A percentile compares a stretch with the other conserved stretches of the same genome.
Evolutionary conservation across 2,113 vertebrate species (phyloP).

Genomic region (Rhegmatorhina hoffmannsi): DNA sequence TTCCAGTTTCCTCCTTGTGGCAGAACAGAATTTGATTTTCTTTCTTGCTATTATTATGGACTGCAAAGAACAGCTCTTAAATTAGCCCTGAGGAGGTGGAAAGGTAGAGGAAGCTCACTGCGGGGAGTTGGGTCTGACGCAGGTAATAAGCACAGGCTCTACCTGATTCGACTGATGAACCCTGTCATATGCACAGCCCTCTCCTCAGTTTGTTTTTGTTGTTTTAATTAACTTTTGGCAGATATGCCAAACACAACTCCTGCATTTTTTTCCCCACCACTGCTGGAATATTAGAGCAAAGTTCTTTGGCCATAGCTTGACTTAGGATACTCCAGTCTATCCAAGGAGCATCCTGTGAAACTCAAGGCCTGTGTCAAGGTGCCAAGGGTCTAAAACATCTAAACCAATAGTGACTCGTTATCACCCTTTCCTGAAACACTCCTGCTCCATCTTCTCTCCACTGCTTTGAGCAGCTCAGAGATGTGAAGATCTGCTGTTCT

Average conservation of each 20-base stretch:
- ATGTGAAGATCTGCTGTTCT: not conserved
- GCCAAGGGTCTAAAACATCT: not conserved
- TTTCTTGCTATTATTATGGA: not conserved
- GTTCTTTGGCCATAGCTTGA: not conserved
- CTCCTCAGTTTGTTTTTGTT: not conserved
- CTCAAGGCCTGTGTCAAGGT: not conserved
- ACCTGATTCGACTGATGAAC: not conserved
- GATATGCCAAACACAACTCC: not conserved
- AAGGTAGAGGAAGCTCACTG: not conserved
- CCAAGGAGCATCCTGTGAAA: not conserved
- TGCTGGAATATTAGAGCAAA: not conserved
- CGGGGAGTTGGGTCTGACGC: not conserved
- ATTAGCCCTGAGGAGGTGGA: slow-evolving; percentile 41
- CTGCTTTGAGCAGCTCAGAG: not conserved
- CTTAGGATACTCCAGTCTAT: accelerated
- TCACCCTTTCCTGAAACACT: not conserved
- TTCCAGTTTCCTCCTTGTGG: slow-evolving; percentile 15
- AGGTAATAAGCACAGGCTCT: not conserved
- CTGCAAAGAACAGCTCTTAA: slow-evolving; percentile 18
- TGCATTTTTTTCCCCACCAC: accelerated
- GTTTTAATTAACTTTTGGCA: slow-evolving; percentile 33
- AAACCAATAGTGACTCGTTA: not conserved
- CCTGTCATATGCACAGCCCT: not conserved
- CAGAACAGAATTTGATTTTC: not conserved
- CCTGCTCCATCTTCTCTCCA: not conserved